Evolutionary conservation across 2,113 vertebrate species (phyloP).

Genomic region (Neodontobutis hainanensis): DNA sequence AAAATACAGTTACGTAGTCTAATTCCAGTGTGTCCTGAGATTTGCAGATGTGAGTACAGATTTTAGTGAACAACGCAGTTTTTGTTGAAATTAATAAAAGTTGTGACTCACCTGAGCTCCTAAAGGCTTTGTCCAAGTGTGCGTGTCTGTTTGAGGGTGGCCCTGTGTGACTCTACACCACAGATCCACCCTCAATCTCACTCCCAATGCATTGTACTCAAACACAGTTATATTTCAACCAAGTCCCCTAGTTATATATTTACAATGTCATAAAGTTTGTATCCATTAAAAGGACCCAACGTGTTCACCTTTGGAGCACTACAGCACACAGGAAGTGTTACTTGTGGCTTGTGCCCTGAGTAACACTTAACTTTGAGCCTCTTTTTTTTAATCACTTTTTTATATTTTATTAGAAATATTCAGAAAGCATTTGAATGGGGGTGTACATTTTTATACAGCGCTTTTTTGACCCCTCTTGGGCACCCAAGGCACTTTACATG

Average conservation of each 20-base stretch:
- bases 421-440: too few species aligned
- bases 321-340: too few species aligned
- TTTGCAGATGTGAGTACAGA: too few species aligned
- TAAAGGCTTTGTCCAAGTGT: slow-evolving; percentile 44
- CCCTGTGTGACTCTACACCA: slow-evolving; percentile 5
- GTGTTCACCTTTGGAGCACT: slow-evolving; percentile 66
- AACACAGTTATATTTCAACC: slow-evolving; percentile 33
- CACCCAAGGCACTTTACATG: too few species aligned
- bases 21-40: too few species aligned
- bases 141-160: slow-evolving; percentile 23
- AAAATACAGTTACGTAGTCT: too few species aligned
- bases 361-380: too few species aligned
- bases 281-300: slow-evolving; percentile 53
- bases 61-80: not conserved
- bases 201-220: slow-evolving; percentile 20
- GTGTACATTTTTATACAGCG: too few species aligned
- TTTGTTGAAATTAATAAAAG: not conserved
- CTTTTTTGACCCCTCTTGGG: not conserved
- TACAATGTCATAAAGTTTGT: slow-evolving; percentile 61
- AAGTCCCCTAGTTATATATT: slow-evolving; percentile 52
- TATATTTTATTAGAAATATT: too few species aligned
- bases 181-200: slow-evolving; percentile 29
- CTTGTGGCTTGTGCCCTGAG: too few species aligned
- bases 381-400: too few species aligned
- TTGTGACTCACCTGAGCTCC: slow-evolving; percentile 60